These are phyloP conservation scores for Panzeria rudis DNA, from an alignment of 2,888 invertebrate genomes.

Conservation along the genomic window DNA sequence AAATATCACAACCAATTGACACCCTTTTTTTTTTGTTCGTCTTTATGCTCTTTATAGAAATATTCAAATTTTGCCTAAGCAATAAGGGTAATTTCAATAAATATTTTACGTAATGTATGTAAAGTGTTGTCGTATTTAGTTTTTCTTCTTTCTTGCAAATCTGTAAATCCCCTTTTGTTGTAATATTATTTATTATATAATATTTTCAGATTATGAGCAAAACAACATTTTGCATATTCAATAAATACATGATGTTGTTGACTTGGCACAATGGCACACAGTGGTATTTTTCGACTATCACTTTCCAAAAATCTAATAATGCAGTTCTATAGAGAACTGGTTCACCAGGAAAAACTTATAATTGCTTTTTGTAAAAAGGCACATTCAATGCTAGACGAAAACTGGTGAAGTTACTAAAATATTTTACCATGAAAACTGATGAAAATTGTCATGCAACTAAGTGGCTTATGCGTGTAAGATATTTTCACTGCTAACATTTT, in stretches of 20 bases:
- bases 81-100: constrained; percentile 73
- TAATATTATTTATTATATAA: constrained; percentile 62
- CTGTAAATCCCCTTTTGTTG: constrained; percentile 43
- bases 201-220: constrained; percentile 57
- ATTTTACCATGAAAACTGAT: too few species aligned
- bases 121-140: constrained; percentile 26
- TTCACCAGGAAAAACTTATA: too few species aligned
- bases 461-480: too few species aligned
- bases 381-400: too few species aligned
- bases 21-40: constrained; percentile 69
- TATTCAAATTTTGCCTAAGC: constrained; percentile 37
- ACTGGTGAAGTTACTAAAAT: too few species aligned
- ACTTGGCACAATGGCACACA: constrained; percentile 26
- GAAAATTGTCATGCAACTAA: too few species aligned
- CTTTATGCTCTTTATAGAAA: constrained; percentile 4
- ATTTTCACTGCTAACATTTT: too few species aligned
- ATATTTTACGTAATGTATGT: constrained; percentile 31
- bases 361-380: too few species aligned
- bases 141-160: constrained; percentile 8
- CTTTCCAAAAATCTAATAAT: too few species aligned
- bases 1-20: constrained; percentile 73
- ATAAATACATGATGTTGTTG: constrained; percentile 60
- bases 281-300: too few species aligned
- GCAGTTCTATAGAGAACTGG: too few species aligned
- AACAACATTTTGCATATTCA: constrained; percentile 70